phyloP scores from a whole-genome alignment of 30 jellyfish, hydroid and myxozoan species.

The Phacellophora camtschatica region DNA sequence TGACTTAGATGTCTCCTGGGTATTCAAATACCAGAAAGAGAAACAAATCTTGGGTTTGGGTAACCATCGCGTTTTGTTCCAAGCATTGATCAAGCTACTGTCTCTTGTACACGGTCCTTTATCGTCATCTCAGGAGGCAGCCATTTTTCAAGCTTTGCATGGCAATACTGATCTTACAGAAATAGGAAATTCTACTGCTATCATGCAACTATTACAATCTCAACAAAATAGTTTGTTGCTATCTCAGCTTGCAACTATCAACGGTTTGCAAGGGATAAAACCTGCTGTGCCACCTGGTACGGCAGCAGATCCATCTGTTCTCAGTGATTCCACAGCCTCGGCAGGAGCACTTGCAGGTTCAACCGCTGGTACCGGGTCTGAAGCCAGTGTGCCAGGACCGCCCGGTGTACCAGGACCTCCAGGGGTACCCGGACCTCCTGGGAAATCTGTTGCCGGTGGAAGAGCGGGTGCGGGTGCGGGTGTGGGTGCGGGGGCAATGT shows the following conservation, averaged over 20 bases:
- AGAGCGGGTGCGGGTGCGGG: constrained; percentile 24
- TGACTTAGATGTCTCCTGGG: constrained; percentile 63
- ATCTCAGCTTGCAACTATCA: constrained; percentile 63
- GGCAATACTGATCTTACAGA: constrained; percentile 41
- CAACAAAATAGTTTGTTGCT: constrained; percentile 41
- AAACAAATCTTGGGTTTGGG: constrained; percentile 45
- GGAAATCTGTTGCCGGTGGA: constrained; percentile 16
- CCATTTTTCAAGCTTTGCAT: constrained; percentile 61
- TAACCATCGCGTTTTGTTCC: constrained; percentile 51
- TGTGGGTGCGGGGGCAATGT: constrained; percentile 32
- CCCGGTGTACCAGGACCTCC: background rate
- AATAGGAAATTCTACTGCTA: constrained; percentile 48
- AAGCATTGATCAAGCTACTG: constrained; percentile 35
- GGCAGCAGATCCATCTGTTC: constrained; percentile 21
- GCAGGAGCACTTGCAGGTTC: constrained; percentile 40
- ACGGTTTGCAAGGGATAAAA: constrained; percentile 46
- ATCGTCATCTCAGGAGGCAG: constrained; percentile 28
- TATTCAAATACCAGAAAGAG: constrained; percentile 17
- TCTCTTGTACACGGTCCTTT: constrained; percentile 62
- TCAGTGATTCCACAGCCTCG: constrained; percentile 47
- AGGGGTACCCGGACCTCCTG: constrained; percentile 14
- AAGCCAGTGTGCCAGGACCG: constrained; percentile 2
- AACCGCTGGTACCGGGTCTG: constrained; percentile 16
- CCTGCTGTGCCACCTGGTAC: constrained; percentile 15
- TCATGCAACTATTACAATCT: constrained; percentile 44